Evolutionary conservation across 1,140 invertebrate genomes (phyloP).

Genomic region (Amphibalanus amphitrite): DNA sequence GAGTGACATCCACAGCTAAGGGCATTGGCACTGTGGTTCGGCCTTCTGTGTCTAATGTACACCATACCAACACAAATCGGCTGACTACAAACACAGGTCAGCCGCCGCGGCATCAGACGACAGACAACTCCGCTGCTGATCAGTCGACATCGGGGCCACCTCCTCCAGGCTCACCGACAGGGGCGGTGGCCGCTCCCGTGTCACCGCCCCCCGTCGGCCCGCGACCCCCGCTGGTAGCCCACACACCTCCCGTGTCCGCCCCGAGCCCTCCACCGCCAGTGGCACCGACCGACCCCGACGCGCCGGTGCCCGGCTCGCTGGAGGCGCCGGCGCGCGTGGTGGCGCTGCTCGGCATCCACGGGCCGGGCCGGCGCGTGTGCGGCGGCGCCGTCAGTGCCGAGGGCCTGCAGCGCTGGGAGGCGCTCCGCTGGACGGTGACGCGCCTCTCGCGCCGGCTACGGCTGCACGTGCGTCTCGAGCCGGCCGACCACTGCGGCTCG

Average conservation of each 20-base stretch:
- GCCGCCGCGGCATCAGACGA: too few relatives aligned
- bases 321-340: not conserved
- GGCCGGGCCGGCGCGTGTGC: not conserved
- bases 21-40: too few relatives aligned
- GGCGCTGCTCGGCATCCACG: not conserved
- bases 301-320: too few relatives aligned
- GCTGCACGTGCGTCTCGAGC: not conserved
- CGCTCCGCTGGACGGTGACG: not conserved
- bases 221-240: too few relatives aligned
- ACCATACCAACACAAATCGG: too few relatives aligned
- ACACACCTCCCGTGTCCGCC: not conserved
- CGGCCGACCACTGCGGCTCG: not conserved
- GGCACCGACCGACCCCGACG: not conserved
- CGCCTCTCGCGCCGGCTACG: not conserved
- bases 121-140: too few relatives aligned
- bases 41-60: too few relatives aligned
- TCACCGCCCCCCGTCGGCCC: too few relatives aligned
- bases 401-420: not conserved
- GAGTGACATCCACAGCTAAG: too few relatives aligned
- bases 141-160: too few relatives aligned
- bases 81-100: too few relatives aligned
- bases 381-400: not conserved
- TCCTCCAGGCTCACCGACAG: not conserved
- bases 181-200: too few relatives aligned
- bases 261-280: not conserved